A percentile compares a stretch with the other conserved stretches of the same genome.
phyloP scores from a whole-genome alignment of 2,888 invertebrate genomes.

The Papilio demoleus region DNA sequence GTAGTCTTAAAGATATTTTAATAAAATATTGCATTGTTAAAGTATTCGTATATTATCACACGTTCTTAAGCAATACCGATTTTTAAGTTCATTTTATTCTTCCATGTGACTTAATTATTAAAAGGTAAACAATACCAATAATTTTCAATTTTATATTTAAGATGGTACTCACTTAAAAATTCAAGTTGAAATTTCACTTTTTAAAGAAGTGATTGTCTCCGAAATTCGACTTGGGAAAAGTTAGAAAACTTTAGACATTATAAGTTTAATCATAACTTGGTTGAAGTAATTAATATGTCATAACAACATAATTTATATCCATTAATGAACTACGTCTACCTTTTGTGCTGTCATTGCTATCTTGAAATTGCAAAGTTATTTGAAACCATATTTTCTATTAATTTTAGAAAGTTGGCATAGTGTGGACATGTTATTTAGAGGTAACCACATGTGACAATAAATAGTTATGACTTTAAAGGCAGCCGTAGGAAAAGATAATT shows the following conservation, averaged over 20 bases:
- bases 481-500: too few relatives aligned
- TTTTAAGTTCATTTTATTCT: too few relatives aligned
- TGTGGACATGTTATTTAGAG: too few relatives aligned
- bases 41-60: neutral
- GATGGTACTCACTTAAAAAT: neutral
- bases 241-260: slow-evolving; percentile 17
- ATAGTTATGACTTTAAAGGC: too few relatives aligned
- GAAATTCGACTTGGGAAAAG: slow-evolving; percentile 22
- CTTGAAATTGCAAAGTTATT: too few relatives aligned
- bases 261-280: slow-evolving; percentile 23
- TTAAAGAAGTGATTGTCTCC: slow-evolving; percentile 13
- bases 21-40: neutral
- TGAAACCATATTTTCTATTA: too few relatives aligned
- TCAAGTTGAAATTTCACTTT: slow-evolving; percentile 7
- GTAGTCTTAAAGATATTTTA: slow-evolving; percentile 3
- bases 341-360: neutral
- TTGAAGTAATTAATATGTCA: slow-evolving; percentile 21
- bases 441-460: too few relatives aligned
- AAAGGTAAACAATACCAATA: neutral
- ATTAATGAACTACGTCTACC: neutral
- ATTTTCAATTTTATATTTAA: neutral
- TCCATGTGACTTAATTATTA: too few relatives aligned
- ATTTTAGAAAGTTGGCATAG: too few relatives aligned
- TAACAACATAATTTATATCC: slow-evolving; percentile 7
- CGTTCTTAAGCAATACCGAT: neutral